phyloP scores from a whole-genome alignment of 2,113 vertebrate genomes.

The Campylorhamphus procurvoides region DNA sequence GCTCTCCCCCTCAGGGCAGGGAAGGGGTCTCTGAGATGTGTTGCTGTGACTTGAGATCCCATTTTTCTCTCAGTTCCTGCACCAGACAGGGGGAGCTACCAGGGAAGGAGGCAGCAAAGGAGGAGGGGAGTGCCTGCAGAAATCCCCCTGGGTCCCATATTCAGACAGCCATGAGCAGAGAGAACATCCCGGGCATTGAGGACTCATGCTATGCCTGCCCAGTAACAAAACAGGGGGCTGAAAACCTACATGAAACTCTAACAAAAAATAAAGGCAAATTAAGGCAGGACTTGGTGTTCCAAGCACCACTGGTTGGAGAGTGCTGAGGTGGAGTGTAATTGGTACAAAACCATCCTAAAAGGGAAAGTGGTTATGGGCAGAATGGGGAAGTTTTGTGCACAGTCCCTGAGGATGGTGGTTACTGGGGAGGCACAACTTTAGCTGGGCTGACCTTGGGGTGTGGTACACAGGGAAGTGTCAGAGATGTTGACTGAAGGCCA shows the following conservation, averaged over 20 bases:
- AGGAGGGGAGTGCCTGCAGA: neutral
- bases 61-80: neutral
- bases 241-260: rapidly evolving
- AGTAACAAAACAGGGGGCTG: neutral
- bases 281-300: neutral
- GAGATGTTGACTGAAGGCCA: rapidly evolving
- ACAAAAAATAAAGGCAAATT: neutral
- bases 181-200: rapidly evolving
- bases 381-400: rapidly evolving
- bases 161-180: neutral
- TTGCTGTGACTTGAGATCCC: neutral
- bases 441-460: neutral
- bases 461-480: neutral
- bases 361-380: neutral
- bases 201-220: neutral
- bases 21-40: neutral
- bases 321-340: neutral
- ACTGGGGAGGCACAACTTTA: rapidly evolving
- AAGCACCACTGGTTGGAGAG: neutral
- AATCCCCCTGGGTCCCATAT: neutral
- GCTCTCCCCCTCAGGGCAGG: neutral
- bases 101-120: neutral
- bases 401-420: rapidly evolving
- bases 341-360: neutral
- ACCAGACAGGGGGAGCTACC: neutral